phyloP scores from a whole-genome alignment of 1,140 invertebrate genomes.

The Drosophila mauritiana region DNA sequence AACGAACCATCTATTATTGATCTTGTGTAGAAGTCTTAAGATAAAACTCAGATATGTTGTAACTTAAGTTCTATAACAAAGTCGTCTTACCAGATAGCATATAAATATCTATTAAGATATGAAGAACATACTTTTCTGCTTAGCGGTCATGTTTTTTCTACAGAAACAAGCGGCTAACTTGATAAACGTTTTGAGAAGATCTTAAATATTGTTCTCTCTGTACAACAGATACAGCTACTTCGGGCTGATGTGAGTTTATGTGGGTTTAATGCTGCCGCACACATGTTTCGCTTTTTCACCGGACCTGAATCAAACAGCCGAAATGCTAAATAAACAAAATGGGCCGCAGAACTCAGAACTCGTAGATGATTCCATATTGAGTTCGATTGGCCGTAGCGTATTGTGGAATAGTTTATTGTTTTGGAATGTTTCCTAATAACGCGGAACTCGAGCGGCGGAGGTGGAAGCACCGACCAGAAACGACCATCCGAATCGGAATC shows the following conservation, averaged over 20 bases:
- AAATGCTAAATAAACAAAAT: constrained; percentile 53
- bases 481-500: constrained; percentile 59
- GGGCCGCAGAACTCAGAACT: constrained; percentile 19
- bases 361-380: constrained; percentile 48
- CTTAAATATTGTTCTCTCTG: constrained; percentile 3
- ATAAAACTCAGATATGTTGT: neutral
- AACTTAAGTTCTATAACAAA: neutral
- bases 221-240: constrained; percentile 45
- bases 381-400: constrained; percentile 61
- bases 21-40: neutral
- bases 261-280: constrained; percentile 70
- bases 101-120: too few species aligned
- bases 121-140: neutral
- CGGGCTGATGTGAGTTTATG: constrained; percentile 28
- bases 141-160: neutral
- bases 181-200: neutral
- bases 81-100: too few species aligned
- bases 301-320: constrained; percentile 41
- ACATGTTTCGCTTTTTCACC: constrained; percentile 69
- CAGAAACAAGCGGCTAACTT: neutral
- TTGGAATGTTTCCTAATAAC: constrained; percentile 81
- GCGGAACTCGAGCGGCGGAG: constrained; percentile 74
- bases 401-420: constrained; percentile 75
- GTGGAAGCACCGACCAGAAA: constrained; percentile 34
- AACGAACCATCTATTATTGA: neutral